Evolutionary conservation across 2,113 vertebrate species (phyloP).

Genomic region (Chinchilla lanigera): DNA sequence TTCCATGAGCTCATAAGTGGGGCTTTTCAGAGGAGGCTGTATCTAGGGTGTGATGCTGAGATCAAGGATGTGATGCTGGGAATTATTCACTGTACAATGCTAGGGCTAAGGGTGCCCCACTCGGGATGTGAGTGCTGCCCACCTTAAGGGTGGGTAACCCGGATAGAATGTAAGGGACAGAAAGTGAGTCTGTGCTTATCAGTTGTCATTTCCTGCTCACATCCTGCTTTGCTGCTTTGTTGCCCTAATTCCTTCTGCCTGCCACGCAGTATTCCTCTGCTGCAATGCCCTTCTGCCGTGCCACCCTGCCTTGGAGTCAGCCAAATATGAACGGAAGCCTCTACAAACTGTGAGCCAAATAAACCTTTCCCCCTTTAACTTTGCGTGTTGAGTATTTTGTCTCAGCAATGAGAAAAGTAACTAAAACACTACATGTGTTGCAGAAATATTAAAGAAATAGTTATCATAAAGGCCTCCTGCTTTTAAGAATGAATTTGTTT

Average conservation of each 20-base stretch:
- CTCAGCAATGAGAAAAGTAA: neutral
- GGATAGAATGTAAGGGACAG: neutral
- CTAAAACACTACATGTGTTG: neutral
- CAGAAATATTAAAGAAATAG: neutral
- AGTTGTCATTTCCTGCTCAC: neutral
- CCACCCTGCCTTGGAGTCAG: neutral
- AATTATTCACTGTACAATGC: neutral
- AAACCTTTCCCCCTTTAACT: neutral
- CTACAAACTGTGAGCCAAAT: neutral
- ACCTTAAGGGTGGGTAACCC: neutral
- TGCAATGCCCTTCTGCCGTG: neutral
- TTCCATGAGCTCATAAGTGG: neutral
- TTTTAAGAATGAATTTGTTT: neutral
- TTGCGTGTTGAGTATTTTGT: neutral
- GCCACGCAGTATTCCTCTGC: neutral
- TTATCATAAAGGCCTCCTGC: neutral
- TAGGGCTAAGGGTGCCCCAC: neutral
- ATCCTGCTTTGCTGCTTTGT: neutral
- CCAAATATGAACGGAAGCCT: neutral
- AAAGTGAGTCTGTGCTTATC: neutral
- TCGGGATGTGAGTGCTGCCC: neutral
- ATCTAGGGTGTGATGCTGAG: neutral
- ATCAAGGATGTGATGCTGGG: neutral
- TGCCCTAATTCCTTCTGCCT: neutral
- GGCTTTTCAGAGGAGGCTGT: neutral